These are phyloP conservation scores for Brachionichthys hirsutus DNA, from an alignment of 2,113 vertebrate genomes.

Conservation along the genomic window DNA sequence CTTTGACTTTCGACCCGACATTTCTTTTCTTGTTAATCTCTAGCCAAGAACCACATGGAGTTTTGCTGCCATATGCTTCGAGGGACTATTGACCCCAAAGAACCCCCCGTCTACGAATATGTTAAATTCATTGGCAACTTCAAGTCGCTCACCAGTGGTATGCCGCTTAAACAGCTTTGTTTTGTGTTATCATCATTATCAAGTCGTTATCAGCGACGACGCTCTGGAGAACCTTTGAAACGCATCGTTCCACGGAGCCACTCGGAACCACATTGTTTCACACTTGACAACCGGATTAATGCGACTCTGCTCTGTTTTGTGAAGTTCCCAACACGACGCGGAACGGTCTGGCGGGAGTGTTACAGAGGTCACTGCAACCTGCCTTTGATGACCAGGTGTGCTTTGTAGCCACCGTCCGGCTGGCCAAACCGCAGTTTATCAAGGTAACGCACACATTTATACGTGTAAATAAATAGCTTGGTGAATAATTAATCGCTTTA, in stretches of 20 bases:
- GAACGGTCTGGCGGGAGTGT: constrained; percentile 93
- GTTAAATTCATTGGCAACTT: constrained; percentile 98
- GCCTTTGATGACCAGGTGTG: constrained; percentile 93
- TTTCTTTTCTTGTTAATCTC: constrained; percentile 39
- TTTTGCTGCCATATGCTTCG: constrained; percentile 98
- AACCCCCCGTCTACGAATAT: constrained; percentile 94
- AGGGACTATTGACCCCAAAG: constrained; percentile 95
- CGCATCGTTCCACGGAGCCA: not conserved
- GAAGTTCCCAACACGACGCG: constrained; percentile 88
- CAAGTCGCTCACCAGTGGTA: constrained; percentile 95
- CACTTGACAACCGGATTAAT: not conserved
- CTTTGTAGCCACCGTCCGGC: constrained; percentile 95
- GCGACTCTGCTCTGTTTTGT: constrained; percentile 25
- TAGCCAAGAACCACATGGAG: constrained; percentile 97
- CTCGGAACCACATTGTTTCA: not conserved
- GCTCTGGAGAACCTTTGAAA: not conserved
- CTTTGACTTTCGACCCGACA: not conserved
- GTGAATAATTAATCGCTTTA: not conserved
- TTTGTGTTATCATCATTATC: too few relatives aligned
- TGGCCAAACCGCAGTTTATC: constrained; percentile 98
- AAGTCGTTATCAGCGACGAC: too few relatives aligned
- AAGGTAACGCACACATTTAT: constrained; percentile 80
- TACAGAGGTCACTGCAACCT: constrained; percentile 88
- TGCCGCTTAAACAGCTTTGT: not conserved
- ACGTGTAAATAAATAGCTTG: not conserved